These are phyloP conservation scores for Hirudinaria manillensis DNA, from an alignment of 2,888 invertebrate species.

Conservation along the genomic window DNA sequence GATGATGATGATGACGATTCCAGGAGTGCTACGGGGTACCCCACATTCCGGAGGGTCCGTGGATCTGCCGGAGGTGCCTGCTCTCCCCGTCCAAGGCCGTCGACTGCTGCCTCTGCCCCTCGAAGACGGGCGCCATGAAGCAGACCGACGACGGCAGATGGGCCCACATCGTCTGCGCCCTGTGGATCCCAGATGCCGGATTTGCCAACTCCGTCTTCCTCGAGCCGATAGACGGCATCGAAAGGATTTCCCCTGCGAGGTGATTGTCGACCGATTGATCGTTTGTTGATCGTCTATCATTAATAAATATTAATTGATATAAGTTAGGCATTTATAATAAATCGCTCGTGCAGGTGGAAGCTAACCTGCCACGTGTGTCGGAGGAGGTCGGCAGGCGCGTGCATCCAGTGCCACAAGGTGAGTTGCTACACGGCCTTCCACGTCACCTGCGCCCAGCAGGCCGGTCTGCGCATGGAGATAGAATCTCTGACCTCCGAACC, in stretches of 20 bases:
- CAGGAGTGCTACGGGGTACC: constrained; percentile 92
- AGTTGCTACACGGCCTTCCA: constrained; percentile 97
- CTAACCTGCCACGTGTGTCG: constrained; percentile 93
- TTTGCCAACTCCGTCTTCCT: constrained; percentile 91
- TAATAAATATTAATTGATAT: no score
- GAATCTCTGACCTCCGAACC: constrained; percentile 64
- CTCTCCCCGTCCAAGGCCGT: constrained; percentile 89
- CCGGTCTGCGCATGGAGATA: constrained; percentile 75
- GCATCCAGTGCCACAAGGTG: constrained; percentile 93
- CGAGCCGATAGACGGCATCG: constrained; percentile 94
- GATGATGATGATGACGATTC: neutral
- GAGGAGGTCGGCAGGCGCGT: constrained; percentile 71
- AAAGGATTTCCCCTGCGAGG: constrained; percentile 86
- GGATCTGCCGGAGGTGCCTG: constrained; percentile 90
- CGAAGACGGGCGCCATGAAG: constrained; percentile 95
- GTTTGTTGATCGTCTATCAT: no score
- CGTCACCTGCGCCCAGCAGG: constrained; percentile 94
- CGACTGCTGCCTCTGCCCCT: constrained; percentile 94
- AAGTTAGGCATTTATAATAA: no score
- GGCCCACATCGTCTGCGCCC: constrained; percentile 97
- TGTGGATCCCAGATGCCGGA: constrained; percentile 92
- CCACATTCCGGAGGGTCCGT: constrained; percentile 93
- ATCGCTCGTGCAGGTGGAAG: constrained; percentile 62
- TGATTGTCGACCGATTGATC: neutral
- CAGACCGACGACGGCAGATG: constrained; percentile 90